Evolutionary conservation across 2,797 vertebrate species (phyloP).

Genomic region (Luscinia megarhynchos): DNA sequence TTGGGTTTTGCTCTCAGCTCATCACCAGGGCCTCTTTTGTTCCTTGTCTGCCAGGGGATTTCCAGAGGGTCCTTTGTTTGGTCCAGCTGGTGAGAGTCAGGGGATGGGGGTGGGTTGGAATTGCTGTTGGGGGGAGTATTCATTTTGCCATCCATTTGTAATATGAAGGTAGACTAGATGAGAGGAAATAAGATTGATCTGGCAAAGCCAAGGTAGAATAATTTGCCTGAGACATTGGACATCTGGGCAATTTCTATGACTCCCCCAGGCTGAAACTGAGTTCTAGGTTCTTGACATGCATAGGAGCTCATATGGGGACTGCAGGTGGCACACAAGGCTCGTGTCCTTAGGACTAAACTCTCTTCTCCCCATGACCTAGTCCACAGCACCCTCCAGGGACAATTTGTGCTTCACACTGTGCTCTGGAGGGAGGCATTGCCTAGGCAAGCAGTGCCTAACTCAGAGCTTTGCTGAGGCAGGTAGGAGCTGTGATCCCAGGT

Average conservation of each 20-base stretch:
- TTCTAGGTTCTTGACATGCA: not conserved
- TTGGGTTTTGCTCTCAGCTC: not conserved
- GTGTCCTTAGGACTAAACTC: not conserved
- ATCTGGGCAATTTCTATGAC: not conserved
- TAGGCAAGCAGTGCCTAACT: not conserved
- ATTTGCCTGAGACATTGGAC: not conserved
- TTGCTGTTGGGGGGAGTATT: accelerated
- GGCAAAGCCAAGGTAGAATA: not conserved
- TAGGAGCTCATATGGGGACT: not conserved
- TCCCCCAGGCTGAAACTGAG: not conserved
- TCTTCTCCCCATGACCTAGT: not conserved
- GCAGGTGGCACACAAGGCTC: not conserved
- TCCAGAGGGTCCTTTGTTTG: not conserved
- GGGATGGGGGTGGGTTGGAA: not conserved
- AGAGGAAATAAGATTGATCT: not conserved
- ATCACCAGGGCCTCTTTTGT: accelerated
- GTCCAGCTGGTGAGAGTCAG: not conserved
- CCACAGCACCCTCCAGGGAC: not conserved
- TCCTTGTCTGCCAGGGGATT: not conserved
- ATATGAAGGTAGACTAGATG: not conserved
- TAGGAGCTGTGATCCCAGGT: accelerated
- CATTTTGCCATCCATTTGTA: not conserved
- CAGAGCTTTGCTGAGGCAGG: not conserved
- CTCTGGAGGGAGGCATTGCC: not conserved
- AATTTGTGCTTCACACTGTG: not conserved